phyloP scores from a whole-genome alignment of 2,797 vertebrate species.

The Enteromius thamalakanensis region DNA sequence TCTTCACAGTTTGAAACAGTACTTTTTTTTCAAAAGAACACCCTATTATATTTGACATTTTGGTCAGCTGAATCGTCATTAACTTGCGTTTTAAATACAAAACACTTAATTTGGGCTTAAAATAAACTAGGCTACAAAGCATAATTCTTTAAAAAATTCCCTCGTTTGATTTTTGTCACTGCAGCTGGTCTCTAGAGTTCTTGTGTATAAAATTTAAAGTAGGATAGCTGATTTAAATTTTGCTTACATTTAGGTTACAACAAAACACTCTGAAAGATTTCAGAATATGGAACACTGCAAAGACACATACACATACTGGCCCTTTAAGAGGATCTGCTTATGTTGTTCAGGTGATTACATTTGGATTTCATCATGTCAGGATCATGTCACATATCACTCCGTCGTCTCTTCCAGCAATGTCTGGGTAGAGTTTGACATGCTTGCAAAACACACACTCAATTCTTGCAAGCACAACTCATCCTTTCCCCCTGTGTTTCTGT shows the following conservation, averaged over 20 bases:
- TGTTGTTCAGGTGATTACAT: conserved; percentile 75
- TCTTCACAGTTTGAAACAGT: neutral
- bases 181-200: neutral
- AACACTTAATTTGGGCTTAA: neutral
- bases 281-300: conserved; percentile 3
- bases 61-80: neutral
- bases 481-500: neutral
- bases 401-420: conserved; percentile 8
- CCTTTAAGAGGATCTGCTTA: conserved; percentile 62
- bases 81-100: neutral
- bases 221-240: neutral
- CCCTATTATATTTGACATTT: neutral
- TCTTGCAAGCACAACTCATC: neutral
- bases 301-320: conserved; percentile 49
- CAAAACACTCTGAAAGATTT: neutral
- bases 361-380: conserved; percentile 70
- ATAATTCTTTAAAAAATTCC: neutral
- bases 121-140: neutral
- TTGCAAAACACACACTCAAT: neutral
- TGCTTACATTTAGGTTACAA: conserved; percentile 3
- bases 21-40: neutral
- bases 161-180: neutral
- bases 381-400: conserved; percentile 58
- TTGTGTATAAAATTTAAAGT: conserved; percentile 10
- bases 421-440: neutral